A percentile compares a stretch with the other conserved stretches of the same genome.
Conservation (phyloP, 2,888 invertebrate genomes). For the Pristionchus mayeri region DNA sequence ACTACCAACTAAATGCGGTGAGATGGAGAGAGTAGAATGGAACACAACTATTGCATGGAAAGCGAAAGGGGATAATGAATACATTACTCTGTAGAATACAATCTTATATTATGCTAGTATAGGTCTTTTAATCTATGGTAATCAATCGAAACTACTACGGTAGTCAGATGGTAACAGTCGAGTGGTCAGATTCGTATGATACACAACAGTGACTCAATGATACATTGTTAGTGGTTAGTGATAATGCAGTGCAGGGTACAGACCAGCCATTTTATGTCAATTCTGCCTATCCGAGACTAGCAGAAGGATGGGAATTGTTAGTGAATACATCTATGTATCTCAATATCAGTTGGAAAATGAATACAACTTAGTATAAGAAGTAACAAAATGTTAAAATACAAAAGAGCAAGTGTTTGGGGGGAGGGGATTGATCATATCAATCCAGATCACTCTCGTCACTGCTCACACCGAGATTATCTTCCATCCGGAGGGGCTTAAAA, state of each 20-base stretch:
- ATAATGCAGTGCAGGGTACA: neutral
- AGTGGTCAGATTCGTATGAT: neutral
- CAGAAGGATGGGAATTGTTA: constrained; percentile 25
- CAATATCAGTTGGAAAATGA: neutral
- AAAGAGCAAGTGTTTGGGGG: neutral
- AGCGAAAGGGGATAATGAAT: neutral
- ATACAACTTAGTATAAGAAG: neutral
- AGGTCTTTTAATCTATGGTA: neutral
- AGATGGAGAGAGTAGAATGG: neutral
- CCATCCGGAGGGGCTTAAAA: constrained; percentile 48
- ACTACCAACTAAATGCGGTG: constrained; percentile 28
- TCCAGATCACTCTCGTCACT: constrained; percentile 45
- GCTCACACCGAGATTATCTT: constrained; percentile 33
- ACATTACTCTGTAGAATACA: constrained; percentile 17
- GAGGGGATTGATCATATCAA: neutral
- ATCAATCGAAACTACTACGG: constrained; percentile 14
- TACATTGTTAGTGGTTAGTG: constrained; percentile 28
- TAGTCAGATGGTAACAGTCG: neutral
- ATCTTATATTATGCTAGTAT: constrained; percentile 25
- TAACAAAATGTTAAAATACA: constrained; percentile 5
- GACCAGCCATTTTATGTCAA: constrained; percentile 18
- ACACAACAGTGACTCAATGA: constrained; percentile 10
- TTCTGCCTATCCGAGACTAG: neutral
- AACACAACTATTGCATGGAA: constrained; percentile 29
- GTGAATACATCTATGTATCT: neutral